Evolutionary conservation across 1,140 invertebrate species (phyloP).

Genomic region (Pinna nobilis): DNA sequence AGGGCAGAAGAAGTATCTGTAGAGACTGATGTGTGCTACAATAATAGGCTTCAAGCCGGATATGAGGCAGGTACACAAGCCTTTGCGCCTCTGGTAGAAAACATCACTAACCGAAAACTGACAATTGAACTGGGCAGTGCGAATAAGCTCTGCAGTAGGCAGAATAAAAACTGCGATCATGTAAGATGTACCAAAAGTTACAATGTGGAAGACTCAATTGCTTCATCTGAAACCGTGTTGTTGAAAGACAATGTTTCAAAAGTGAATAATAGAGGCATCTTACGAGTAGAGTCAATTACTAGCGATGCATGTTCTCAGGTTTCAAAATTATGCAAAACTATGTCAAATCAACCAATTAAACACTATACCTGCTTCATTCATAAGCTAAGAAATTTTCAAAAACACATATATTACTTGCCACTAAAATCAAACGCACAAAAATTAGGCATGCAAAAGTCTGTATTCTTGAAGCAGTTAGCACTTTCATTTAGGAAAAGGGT

Average conservation of each 20-base stretch:
- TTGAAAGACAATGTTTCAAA: background rate
- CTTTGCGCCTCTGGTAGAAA: constrained; percentile 1
- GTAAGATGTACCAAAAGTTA: background rate
- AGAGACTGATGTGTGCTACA: constrained; percentile 9
- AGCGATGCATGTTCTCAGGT: constrained; percentile 15
- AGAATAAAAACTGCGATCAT: background rate
- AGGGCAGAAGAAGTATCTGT: background rate
- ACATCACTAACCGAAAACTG: background rate
- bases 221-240: background rate
- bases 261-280: background rate
- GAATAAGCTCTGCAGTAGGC: constrained; percentile 6
- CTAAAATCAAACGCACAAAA: background rate
- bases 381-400: constrained; percentile 1
- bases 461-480: background rate
- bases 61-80: constrained; percentile 6
- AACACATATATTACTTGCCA: background rate
- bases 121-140: background rate
- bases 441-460: background rate
- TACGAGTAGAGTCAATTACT: background rate
- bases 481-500: background rate
- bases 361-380: background rate
- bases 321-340: background rate
- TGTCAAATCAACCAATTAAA: background rate
- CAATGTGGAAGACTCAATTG: background rate
- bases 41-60: constrained; percentile 4